Conservation (phyloP, 2,888 invertebrate genomes). For the Lucinisca nassula region DNA sequence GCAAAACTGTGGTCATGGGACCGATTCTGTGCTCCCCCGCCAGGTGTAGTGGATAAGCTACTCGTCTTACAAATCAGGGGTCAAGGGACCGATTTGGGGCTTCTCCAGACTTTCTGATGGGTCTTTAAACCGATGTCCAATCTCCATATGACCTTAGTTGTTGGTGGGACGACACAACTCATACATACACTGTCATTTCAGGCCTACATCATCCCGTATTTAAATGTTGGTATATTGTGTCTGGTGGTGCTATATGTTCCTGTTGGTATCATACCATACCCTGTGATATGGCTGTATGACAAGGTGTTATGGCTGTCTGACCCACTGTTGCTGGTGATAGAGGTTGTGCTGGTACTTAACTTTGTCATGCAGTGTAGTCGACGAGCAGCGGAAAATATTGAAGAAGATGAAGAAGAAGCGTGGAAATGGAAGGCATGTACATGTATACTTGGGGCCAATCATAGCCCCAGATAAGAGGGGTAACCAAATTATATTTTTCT, state of each 20-base stretch:
- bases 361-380: slow-evolving; percentile 82
- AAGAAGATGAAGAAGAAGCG: slow-evolving; percentile 73
- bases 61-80: too few relatives aligned
- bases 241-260: slow-evolving; percentile 76
- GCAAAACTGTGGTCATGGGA: too few relatives aligned
- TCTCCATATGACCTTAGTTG: too few relatives aligned
- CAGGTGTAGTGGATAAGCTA: too few relatives aligned
- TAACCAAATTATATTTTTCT: too few relatives aligned
- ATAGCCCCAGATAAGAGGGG: too few relatives aligned
- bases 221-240: slow-evolving; percentile 72
- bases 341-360: slow-evolving; percentile 79
- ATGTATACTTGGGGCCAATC: too few relatives aligned
- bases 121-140: too few relatives aligned
- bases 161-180: background rate
- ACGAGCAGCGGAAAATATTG: slow-evolving; percentile 74
- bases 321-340: slow-evolving; percentile 78
- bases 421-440: slow-evolving; percentile 82
- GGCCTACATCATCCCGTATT: slow-evolving; percentile 75
- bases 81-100: too few relatives aligned
- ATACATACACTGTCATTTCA: slow-evolving; percentile 62
- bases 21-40: too few relatives aligned
- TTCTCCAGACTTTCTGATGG: too few relatives aligned
- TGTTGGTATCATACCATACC: slow-evolving; percentile 79
- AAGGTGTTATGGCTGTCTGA: slow-evolving; percentile 78
- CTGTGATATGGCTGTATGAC: slow-evolving; percentile 80